Evolutionary conservation across 2,888 invertebrate species (phyloP).

Genomic region (Nomada lathburiana): DNA sequence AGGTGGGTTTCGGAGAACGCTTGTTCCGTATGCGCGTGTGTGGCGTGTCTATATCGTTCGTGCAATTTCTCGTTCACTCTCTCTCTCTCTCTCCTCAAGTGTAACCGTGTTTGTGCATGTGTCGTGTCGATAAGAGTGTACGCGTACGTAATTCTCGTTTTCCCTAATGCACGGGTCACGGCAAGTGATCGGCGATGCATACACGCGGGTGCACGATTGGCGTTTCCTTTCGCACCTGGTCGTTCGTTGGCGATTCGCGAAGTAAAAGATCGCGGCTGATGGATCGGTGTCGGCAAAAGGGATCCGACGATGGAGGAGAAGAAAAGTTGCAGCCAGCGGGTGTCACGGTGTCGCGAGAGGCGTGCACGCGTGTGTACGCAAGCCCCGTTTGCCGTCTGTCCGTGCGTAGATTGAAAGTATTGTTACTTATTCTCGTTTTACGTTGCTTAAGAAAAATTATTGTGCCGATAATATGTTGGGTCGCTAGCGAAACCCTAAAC

Average conservation of each 20-base stretch:
- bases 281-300: not conserved
- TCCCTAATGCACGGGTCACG: conserved; percentile 40
- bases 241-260: conserved; percentile 40
- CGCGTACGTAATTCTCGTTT: conserved; percentile 32
- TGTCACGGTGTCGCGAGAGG: conserved; percentile 10
- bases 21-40: conserved; percentile 51
- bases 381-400: conserved; percentile 29
- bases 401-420: conserved; percentile 68
- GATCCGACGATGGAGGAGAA: not conserved
- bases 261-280: conserved; percentile 5
- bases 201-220: conserved; percentile 43
- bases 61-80: conserved; percentile 13
- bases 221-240: not conserved
- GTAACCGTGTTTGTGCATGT: not conserved
- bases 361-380: conserved; percentile 58
- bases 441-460: conserved; percentile 84
- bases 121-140: conserved; percentile 11
- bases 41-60: conserved; percentile 28
- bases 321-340: conserved; percentile 24
- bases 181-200: conserved; percentile 24
- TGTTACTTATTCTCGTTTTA: conserved; percentile 71
- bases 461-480: conserved; percentile 84
- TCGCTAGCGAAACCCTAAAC: conserved; percentile 84
- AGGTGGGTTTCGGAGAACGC: conserved; percentile 70
- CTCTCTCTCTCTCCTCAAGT: not conserved